phyloP scores from a whole-genome alignment of 2,113 vertebrate genomes.

The Caretta caretta region DNA sequence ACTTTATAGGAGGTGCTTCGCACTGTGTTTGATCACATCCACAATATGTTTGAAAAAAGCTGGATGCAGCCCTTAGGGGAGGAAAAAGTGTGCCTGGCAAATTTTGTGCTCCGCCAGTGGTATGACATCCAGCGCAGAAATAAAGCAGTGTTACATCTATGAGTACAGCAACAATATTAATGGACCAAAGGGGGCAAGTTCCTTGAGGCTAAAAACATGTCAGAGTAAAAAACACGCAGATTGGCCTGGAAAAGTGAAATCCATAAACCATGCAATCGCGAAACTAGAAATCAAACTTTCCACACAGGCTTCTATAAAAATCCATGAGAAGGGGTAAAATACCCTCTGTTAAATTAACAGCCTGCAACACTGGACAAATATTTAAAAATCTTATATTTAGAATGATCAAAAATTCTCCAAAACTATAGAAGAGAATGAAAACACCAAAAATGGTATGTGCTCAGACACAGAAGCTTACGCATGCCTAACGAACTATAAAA shows the following conservation, averaged over 20 bases:
- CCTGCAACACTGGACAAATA: background rate
- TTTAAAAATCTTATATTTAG: background rate
- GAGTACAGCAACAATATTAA: constrained; percentile 66
- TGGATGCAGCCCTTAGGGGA: background rate
- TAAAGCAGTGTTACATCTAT: constrained; percentile 69
- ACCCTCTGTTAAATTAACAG: constrained; percentile 39
- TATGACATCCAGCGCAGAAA: constrained; percentile 69
- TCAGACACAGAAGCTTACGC: background rate
- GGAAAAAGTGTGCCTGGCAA: constrained; percentile 44
- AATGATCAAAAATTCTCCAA: background rate
- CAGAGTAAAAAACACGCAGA: constrained; percentile 63
- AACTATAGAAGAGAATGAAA: background rate
- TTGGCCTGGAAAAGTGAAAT: constrained; percentile 75
- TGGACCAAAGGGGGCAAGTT: constrained; percentile 45
- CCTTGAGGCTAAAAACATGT: constrained; percentile 76
- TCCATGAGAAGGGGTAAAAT: constrained; percentile 23
- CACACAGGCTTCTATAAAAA: constrained; percentile 44
- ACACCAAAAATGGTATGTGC: background rate
- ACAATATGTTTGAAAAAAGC: constrained; percentile 34
- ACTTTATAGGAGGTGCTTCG: background rate
- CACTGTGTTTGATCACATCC: background rate
- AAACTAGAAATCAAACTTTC: constrained; percentile 72
- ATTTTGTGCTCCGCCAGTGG: constrained; percentile 35
- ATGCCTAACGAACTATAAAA: background rate
- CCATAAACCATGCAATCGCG: constrained; percentile 76